Evolutionary conservation across 2,797 vertebrate genomes (phyloP).

Genomic region (Poecilia wingei): DNA sequence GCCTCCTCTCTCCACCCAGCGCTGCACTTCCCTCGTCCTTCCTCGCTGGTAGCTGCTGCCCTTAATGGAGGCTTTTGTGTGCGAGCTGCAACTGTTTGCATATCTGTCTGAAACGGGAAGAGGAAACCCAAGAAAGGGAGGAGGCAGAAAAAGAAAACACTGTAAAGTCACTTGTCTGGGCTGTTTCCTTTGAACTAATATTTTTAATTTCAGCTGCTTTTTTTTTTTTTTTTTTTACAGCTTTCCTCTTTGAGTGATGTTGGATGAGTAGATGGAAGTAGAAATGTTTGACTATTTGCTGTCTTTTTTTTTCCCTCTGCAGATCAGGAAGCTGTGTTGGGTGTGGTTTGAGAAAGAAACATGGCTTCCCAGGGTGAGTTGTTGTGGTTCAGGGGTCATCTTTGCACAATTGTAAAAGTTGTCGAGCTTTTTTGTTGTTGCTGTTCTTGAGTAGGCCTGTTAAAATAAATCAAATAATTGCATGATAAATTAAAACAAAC

Average conservation of each 20-base stretch:
- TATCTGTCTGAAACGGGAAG: constrained; percentile 43
- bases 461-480: no score
- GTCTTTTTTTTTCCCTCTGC: constrained; percentile 41
- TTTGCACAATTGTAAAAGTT: constrained; percentile 2
- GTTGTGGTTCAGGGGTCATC: neutral
- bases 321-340: constrained; percentile 87
- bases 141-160: constrained; percentile 31
- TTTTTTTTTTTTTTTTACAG: no score
- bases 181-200: constrained; percentile 8
- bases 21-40: constrained; percentile 65
- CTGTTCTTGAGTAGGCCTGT: neutral
- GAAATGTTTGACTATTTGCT: constrained; percentile 17
- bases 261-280: constrained; percentile 17
- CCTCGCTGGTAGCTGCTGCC: constrained; percentile 55
- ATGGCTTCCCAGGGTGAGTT: constrained; percentile 87
- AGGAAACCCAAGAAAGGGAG: constrained; percentile 45
- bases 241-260: neutral
- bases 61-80: constrained; percentile 72
- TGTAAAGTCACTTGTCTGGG: constrained; percentile 17
- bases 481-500: no score
- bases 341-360: constrained; percentile 81
- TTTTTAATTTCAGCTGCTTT: constrained; percentile 14
- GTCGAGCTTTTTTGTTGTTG: neutral
- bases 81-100: constrained; percentile 52
- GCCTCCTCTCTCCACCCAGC: constrained; percentile 55